Evolutionary conservation across 2,797 vertebrate species (phyloP), one percentile per base, ranked within the genome.

Genomic region (Mus caroli): DNA sequence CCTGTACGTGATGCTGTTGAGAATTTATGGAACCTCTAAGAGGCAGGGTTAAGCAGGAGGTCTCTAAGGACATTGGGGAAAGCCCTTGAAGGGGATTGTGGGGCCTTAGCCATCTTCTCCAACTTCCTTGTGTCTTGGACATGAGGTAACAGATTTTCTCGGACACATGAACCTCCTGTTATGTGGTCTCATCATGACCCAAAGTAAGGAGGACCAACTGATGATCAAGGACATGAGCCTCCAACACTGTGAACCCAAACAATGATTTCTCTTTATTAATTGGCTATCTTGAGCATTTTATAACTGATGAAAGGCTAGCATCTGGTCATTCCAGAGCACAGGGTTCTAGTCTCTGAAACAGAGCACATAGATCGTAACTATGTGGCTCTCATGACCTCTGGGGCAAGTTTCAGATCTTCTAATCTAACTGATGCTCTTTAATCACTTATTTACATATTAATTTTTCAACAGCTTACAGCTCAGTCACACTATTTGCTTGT

Each of bases 371-470:
- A 86, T 71, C 28, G 20, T 56, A 71, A 6, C 19, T 60, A 52
- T 43, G 28, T 50, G 56, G 13, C 13, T 78, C 52, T 46, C 15
- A 10, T 43, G 17, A 82, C n/a, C 13, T 92, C 60, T 90, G 69
- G n/a, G 46, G 13, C 54, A 78, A 73, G 10, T 52, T 83, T 84
- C 17, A 54, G 31, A 76, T 64, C 46, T 92, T 95, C 69, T 90
- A 46, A 60, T 78, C 79, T 56, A 78, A 85, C 58, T 46, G 88
- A 67, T 12, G 82, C 14, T 79, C 71, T 88, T 67, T 92, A 88
- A 84, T 40, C 19, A 69, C 73, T 80, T 52, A 37, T 54, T 60
- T 43, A 31, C 56, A 54, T 54, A 78, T 84, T 84, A 58, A 14
- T 52, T 56, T 40, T 6, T 2, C 10, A n/a, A 40, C 11, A 82